phyloP scores from a whole-genome alignment of 2,113 vertebrate genomes.

The Shinisaurus crocodilurus region DNA sequence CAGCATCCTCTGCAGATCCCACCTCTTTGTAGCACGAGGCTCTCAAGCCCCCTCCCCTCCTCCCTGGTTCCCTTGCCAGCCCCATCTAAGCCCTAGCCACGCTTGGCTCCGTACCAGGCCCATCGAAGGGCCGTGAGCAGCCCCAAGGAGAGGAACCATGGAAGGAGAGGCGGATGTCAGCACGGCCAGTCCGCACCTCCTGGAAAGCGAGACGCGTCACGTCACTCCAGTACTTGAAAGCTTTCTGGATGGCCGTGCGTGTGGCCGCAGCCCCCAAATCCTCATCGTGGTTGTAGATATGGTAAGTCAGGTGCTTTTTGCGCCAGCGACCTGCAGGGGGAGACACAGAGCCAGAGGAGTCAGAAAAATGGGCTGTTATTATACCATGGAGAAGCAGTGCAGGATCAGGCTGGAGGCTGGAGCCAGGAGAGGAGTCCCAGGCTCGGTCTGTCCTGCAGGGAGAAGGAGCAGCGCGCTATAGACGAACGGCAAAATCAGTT shows the following conservation, averaged over 20 bases:
- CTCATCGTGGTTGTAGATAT: conserved; percentile 83
- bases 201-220: conserved; percentile 82
- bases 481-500: neutral
- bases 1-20: neutral
- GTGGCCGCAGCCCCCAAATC: conserved; percentile 75
- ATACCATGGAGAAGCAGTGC: neutral
- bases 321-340: conserved; percentile 83
- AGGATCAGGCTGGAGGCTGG: neutral
- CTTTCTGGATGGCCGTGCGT: conserved; percentile 76
- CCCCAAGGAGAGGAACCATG: conserved; percentile 70
- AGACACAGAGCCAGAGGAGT: neutral
- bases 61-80: neutral
- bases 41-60: neutral
- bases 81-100: neutral
- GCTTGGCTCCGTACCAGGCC: conserved; percentile 63
- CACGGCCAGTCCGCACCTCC: conserved; percentile 78
- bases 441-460: neutral
- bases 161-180: conserved; percentile 87
- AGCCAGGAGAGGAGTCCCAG: neutral
- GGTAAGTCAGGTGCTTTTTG: conserved; percentile 85
- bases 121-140: conserved; percentile 74
- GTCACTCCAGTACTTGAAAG: conserved; percentile 87
- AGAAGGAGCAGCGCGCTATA: neutral
- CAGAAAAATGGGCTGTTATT: no score
- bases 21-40: neutral